A percentile compares a stretch with the other conserved stretches of the same genome.
These are phyloP conservation scores for Thomomys bottae DNA, from an alignment of 2,113 vertebrate species.

Conservation along the genomic window DNA sequence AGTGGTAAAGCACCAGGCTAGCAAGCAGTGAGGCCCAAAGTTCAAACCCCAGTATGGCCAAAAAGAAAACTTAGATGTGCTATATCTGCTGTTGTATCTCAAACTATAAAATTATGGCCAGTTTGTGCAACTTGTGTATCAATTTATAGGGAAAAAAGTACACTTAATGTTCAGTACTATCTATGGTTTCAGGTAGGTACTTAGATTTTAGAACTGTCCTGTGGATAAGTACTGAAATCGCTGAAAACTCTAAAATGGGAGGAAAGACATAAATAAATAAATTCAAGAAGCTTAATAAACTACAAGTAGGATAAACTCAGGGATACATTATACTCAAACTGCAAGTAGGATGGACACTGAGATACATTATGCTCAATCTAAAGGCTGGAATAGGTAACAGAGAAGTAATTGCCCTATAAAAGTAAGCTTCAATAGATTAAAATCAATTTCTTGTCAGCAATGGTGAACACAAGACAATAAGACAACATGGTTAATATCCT, in stretches of 20 bases:
- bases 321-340: too few species aligned
- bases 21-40: too few species aligned
- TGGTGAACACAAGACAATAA: not conserved
- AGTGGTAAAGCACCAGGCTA: too few species aligned
- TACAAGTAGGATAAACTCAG: slow-evolving; percentile 11
- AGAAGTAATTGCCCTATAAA: not conserved
- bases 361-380: not conserved
- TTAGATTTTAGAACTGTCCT: not conserved
- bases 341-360: not conserved
- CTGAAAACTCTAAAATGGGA: slow-evolving; percentile 5
- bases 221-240: not conserved
- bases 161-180: not conserved
- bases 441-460: slow-evolving; percentile 16
- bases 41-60: too few species aligned
- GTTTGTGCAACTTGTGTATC: not conserved
- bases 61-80: not conserved
- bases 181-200: not conserved
- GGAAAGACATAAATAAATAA: slow-evolving; percentile 1
- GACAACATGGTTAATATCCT: not conserved
- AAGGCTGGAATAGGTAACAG: not conserved
- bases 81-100: not conserved
- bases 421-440: not conserved
- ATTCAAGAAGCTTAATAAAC: slow-evolving; percentile 30
- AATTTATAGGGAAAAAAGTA: not conserved
- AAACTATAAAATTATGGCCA: not conserved